Percentiles rank a stretch among this genome's conserved stretches.
These are phyloP conservation scores for Procambarus clarkii DNA, from an alignment of 1,140 invertebrate genomes.

Conservation along the genomic window DNA sequence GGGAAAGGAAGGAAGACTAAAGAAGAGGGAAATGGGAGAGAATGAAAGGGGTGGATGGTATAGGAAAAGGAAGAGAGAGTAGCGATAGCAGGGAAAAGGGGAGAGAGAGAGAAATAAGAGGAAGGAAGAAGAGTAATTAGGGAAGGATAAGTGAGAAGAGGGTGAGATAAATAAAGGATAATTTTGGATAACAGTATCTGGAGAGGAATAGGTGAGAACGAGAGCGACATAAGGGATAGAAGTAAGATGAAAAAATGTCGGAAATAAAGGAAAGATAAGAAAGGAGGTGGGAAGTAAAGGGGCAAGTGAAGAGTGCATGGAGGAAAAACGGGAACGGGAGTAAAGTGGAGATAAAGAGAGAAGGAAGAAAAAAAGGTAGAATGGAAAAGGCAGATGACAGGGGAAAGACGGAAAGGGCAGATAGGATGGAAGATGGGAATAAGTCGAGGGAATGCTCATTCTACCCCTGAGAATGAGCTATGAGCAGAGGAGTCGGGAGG, in stretches of 20 bases:
- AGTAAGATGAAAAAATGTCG: background rate
- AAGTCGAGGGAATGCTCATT: too few species aligned
- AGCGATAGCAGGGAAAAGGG: background rate
- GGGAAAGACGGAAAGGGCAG: background rate
- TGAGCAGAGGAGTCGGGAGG: background rate
- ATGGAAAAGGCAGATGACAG: too few species aligned
- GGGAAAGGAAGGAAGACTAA: background rate
- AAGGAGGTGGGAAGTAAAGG: background rate
- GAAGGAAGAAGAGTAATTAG: too few species aligned
- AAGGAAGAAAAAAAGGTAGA: background rate
- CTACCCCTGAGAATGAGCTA: too few species aligned
- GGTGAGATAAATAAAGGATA: background rate
- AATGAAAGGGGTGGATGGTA: background rate
- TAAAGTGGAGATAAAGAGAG: background rate
- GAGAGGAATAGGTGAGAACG: background rate
- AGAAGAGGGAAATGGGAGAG: background rate
- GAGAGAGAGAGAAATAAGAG: background rate
- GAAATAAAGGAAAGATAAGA: background rate
- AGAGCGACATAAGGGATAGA: background rate
- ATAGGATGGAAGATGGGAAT: background rate
- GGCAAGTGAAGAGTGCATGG: too few species aligned
- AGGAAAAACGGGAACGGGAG: background rate
- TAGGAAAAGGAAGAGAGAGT: background rate
- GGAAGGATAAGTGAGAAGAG: background rate
- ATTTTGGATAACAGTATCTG: too few species aligned